Evolutionary conservation across 2,797 vertebrate genomes (phyloP), one percentile per base, ranked within the genome.

Genomic region (Liasis olivaceus): DNA sequence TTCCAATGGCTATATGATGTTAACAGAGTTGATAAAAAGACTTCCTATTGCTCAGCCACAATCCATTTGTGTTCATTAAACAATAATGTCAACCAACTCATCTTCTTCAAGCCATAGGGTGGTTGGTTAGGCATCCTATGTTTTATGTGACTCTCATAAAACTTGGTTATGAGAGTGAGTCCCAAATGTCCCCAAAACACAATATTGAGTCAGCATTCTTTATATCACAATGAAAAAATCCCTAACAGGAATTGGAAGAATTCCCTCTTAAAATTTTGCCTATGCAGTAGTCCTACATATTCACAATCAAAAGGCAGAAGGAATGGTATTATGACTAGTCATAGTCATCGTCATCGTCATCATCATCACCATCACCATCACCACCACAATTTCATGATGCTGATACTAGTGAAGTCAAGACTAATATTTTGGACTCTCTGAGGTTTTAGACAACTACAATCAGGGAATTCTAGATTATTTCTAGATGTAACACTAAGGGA

Each of bases 1-100:
- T 92, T 92, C 51, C 62, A 26, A 89, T 51, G 36, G 8, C 51
- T 22, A 64, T 24, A 64, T 51, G 47, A 94, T 90, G 47, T 59
- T 77, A 92, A 36, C 47, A 94, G 90, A 4, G 51, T 94, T 87
- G 51, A 77, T 87, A 77, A 90, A 93, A 12, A 26, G 42, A 85
- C 87, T 69, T 90, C 15, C 31, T 22, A 91, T 26, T 93, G 69
- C 77, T 94, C 54, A 89, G 69, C 81, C 89, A 90, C 42, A 94
- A 95, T 92, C 56, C 59, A 91, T 85, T 6, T 89, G 84, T 31
- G 51, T 88, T 91, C 87, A 84, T 64, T 89, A 14, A 94, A 54
- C 1, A 56, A 3, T 90, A n/a, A 88, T 26, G 56, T 84, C 20
- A 58, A 91, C 84, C 93, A 88, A 89, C 86, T 0, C 0, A 69